phyloP scores from a whole-genome alignment of 2,113 vertebrate genomes.

The Proteles cristata region DNA sequence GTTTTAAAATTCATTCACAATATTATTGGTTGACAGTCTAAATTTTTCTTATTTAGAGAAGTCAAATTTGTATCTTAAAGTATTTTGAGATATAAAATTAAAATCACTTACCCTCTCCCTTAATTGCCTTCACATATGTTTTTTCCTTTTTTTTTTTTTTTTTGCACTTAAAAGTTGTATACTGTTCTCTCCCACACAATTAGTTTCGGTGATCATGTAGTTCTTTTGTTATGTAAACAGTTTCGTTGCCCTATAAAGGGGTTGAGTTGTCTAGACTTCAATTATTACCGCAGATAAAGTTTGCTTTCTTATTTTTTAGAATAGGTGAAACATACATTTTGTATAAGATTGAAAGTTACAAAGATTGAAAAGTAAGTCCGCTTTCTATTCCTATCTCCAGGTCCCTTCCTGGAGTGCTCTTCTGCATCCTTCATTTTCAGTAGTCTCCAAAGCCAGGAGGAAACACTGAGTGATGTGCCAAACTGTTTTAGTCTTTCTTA shows the following conservation, averaged over 20 bases:
- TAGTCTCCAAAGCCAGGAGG: background rate
- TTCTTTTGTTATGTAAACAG: background rate
- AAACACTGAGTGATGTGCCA: background rate
- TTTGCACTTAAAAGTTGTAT: background rate
- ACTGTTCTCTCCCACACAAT: background rate
- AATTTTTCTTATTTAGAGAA: conserved; percentile 36
- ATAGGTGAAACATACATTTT: background rate
- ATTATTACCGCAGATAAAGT: background rate
- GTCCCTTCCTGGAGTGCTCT: background rate
- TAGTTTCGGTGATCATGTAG: background rate
- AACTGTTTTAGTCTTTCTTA: background rate
- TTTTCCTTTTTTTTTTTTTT: background rate
- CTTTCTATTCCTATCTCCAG: background rate
- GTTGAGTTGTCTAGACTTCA: background rate
- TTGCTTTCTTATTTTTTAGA: conserved; percentile 3
- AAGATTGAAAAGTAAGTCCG: background rate
- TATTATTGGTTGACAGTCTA: conserved; percentile 11
- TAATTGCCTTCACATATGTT: background rate
- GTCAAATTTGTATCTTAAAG: background rate
- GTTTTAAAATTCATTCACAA: conserved; percentile 54
- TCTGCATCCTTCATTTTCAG: background rate
- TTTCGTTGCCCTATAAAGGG: background rate
- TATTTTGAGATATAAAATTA: conserved; percentile 29
- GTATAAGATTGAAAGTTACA: background rate
- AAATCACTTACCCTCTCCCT: background rate